Base-by-base conservation (phyloP, 1,140 invertebrate genomes). In the Galleria mellonella region DNA sequence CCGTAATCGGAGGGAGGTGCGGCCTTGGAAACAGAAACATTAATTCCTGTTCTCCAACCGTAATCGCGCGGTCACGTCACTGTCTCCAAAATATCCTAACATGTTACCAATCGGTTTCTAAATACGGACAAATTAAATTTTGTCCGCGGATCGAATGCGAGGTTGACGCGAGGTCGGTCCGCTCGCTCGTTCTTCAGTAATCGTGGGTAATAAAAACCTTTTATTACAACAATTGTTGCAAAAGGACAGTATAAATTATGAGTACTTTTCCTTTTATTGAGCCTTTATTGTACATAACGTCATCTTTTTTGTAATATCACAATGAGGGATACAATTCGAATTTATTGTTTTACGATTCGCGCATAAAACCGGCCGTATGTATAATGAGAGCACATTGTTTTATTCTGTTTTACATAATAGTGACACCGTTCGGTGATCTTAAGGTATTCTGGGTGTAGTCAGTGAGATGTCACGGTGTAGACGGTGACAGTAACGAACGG, bases 401-500 rank as follows among this genome's bases (percentile, higher is more conserved):
- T 61, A 51, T 56, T 55, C 49, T 46, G 46, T 43, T 51, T 36
- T 43, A 49, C 47, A 53, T 47, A 55, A 51, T 55, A 45, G 33
- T 55, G 39, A 6, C 17, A 23, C 17, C 17, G 17, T 23, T 23
- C 17, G 17, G 17, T 23, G 17, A 23, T 23, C 17, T 23, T 23
- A 23, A 23, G 17, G 17, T 6, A 23, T 23, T 48, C 43, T 48
- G 60, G 47, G 47, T 49, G 55, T 38, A 51, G 53, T 56, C 64
- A 77, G 70, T 77, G 67, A 74, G 68, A 72, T 51, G 70, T 77
- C 66, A 59, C 51, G 29, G 37, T 51, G 57, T 23, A 44, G 50
- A 52, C 46, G 50, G 53, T 53, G 76, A 76, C 77, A 78, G 72
- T 82, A 82, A 82, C 74, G 77, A 82, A 76, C 64, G 43, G 51